Base-by-base conservation (phyloP, 2,888 invertebrate species). In the Venusia cambrica region DNA sequence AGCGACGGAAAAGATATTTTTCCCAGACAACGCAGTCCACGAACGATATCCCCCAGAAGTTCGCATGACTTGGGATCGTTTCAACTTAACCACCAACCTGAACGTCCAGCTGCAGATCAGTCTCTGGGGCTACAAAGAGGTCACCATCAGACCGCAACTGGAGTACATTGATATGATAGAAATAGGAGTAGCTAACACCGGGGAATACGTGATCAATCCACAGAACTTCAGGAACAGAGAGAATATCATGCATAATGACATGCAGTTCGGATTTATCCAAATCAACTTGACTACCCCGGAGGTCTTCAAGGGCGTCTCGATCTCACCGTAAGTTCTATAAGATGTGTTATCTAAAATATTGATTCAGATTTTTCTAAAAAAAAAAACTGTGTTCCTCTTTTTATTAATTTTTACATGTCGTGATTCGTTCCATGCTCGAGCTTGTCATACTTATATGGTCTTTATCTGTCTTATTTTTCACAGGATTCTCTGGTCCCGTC, bases 91-190 rank as follows among this genome's bases (percentile, higher is more conserved):
- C 0, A 90, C 91, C 16, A 95, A 94, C 65, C 80, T 90, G 15
- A 93, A 92, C 58, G 93, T 94, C 0, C 90, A 90, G 24, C 90
- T 97, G 1, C 91, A 92, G 49, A 93, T 97, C 52, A 94, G 94
- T 0, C 73, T 97, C 5, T 97, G 94, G 94, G 97, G 97, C 0
- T 97, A 97, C 77, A 90, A 94, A 28, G 97, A 97, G 74, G 90
- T 92, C 0, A 94, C 93, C 0, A 95, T 94, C 36, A 63, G 81
- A 57, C 97, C 97, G 0, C 92, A 96, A 60, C 80, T 97, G 22
- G 89, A 95, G 40, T 96, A 90, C 63, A 96, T 97, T 36, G 93
- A 93, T 43, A 87, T 91, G 49, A 88, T 96, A 26, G 93, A 93
- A 68, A 88, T 89, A 5, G 84, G 89, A 15, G 76, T 88, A 0